phyloP scores from a whole-genome alignment of 2,888 invertebrate species.

The Cheilosia vernalis region DNA sequence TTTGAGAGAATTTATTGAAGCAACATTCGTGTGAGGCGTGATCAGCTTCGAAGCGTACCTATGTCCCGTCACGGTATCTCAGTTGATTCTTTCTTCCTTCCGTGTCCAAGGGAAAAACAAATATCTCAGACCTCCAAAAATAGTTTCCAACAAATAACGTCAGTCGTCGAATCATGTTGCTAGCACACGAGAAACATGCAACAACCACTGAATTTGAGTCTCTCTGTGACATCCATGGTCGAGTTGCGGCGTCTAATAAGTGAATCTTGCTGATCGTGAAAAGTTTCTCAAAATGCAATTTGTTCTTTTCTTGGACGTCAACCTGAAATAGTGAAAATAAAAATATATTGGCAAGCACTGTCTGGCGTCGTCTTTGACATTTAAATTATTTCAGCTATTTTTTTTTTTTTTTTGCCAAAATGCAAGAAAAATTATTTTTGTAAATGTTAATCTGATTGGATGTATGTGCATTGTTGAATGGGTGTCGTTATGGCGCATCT shows the following conservation, averaged over 20 bases:
- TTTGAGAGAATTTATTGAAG: neutral
- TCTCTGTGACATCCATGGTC: conserved; percentile 28
- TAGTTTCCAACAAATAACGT: conserved; percentile 61
- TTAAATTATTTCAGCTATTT: conserved; percentile 56
- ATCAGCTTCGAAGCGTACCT: conserved; percentile 26
- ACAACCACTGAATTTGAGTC: conserved; percentile 45
- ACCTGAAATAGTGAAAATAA: conserved; percentile 7
- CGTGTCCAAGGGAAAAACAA: conserved; percentile 5
- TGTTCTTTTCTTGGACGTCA: neutral
- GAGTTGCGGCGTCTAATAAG: conserved; percentile 3
- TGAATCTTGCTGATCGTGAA: neutral
- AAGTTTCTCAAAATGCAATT: neutral
- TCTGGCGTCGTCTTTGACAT: conserved; percentile 67
- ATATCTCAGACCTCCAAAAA: conserved; percentile 18
- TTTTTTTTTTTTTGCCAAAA: conserved; percentile 52
- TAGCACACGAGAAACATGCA: conserved; percentile 47
- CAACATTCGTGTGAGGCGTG: conserved; percentile 52
- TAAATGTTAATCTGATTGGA: neutral
- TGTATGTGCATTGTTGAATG: neutral
- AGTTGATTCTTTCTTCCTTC: conserved; percentile 3
- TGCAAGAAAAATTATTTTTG: conserved; percentile 19
- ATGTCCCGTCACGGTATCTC: conserved; percentile 26
- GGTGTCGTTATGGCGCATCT: neutral
- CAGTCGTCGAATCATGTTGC: conserved; percentile 55
- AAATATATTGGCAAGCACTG: conserved; percentile 39